Base-by-base conservation (phyloP, 2,888 invertebrate species). In the Caenorhabditis uteleia region DNA sequence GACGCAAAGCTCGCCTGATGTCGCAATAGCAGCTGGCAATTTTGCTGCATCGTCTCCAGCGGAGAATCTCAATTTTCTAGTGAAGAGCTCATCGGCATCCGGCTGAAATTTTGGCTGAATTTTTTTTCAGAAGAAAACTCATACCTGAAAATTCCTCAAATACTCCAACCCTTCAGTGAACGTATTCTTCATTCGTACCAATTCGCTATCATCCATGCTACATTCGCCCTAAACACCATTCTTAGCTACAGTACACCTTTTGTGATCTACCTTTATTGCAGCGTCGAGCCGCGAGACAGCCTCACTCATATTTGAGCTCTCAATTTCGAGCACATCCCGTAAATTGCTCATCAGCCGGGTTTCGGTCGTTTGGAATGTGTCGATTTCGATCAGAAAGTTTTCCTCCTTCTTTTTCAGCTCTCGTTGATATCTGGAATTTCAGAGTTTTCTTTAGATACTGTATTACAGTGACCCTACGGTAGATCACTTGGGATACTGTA, bases 111-210 rank as follows among this genome's bases (percentile, higher is more conserved):
- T 3, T 18, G 16, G 20, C n/a, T n/a, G 34, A 34, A 16, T 12
- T 27, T 10, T 14, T 33, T 31, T 18, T 47, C 3, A 44, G 18
- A 44, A n/a, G 4, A 7, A 26, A 16, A 44, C 39, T 16, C 46
- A 26, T 33, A 93, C 91, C 85, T 94, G 93, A 82, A 93, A 94
- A 86, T 92, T 93, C 42, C 87, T 88, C 74, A 95, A 89, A 85
- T 95, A 95, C 82, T 95, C 95, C 44, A 95, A 91, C 16, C 95
- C 95, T 85, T 93, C 93, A 21, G 93, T 87, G 87, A 95, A 95
- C 70, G 94, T 92, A 86, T 94, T 93, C 86, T 95, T 95, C 57
- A 93, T 91, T 82, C 93, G 93, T 87, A 94, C 91, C 70, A 84
- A 55, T 38, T 94, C 92, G 90, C 93, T 92, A 79, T 92, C 90